Evolutionary conservation across 2,888 invertebrate species (phyloP), one percentile per base, ranked within the genome.

Genomic region (Drosophila mimetica): DNA sequence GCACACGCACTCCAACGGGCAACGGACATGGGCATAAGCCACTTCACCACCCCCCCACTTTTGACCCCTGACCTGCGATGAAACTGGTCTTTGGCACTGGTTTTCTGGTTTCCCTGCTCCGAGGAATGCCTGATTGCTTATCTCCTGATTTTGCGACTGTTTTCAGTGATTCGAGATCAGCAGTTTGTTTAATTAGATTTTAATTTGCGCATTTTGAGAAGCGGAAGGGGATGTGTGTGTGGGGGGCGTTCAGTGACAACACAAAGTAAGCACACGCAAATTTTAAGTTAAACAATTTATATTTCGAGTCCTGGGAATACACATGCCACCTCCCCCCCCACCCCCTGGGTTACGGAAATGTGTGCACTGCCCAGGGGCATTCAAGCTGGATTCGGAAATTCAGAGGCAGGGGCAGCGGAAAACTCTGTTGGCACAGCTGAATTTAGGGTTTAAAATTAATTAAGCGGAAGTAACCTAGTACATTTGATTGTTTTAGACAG

Each of bases 401-500:
- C 28, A 2, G 36, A 8, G 8, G 55, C 28, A 11, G 41, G 32
- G 55, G 59, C 73, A 70, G 80, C 74, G 75, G 55, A 64, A 66
- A 72, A 59, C 52, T 72, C 71, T 74, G 80, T 79, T 83, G 74
- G 76, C 74, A 71, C 81, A 81, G 75, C 85, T 67, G 75, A 77
- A 70, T 75, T 74, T 76, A 67, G 83, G 83, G 86, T 83, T 83
- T 76, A 75, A 86, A 86, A 82, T 83, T 83, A 83, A 83, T 83
- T 86, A 83, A 83, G 86, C 83, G 83, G 82, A 82, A 82, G 79
- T 76, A 76, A 85, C 79, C 76, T 74, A 85, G 82, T 77, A 75
- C 77, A 54, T 84, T 82, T 84, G 85, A 84, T 85, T 85, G 82
- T 82, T 83, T 83, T 85, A 82, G 82, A 82, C 82, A 83, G 79